A percentile compares a stretch with the other conserved stretches of the same genome.
Conservation (phyloP, 2,797 vertebrate genomes). For the Siniperca scherzeri region DNA sequence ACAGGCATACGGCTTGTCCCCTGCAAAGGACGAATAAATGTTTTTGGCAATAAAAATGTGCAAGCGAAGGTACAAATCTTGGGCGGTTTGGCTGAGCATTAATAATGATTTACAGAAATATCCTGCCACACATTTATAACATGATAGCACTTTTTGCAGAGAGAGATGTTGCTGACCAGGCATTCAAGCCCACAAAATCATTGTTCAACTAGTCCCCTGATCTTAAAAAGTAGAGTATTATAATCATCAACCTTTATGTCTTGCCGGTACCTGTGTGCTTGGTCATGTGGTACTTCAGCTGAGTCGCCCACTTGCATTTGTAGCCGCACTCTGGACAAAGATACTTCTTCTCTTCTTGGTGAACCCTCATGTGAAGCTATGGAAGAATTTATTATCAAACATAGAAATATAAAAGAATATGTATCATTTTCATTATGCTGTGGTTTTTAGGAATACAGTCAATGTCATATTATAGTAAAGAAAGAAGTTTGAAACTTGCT, state of each 20-base stretch:
- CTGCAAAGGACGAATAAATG: constrained; percentile 71
- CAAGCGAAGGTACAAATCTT: background rate
- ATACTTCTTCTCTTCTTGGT: constrained; percentile 96
- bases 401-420: background rate
- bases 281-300: constrained; percentile 99
- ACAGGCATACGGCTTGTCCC: constrained; percentile 92
- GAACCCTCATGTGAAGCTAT: constrained; percentile 98
- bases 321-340: constrained; percentile 97
- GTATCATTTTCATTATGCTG: background rate
- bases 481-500: background rate
- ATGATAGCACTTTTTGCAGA: background rate
- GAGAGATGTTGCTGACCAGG: background rate
- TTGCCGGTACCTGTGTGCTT: constrained; percentile 92
- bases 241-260: background rate
- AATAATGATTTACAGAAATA: background rate
- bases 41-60: background rate
- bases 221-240: background rate
- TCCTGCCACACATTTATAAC: background rate
- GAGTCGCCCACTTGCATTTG: constrained; percentile 99
- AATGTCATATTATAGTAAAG: background rate
- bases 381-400: constrained; percentile 9
- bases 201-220: background rate
- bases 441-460: background rate
- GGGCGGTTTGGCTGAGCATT: background rate
- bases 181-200: background rate